A percentile compares a stretch with the other conserved stretches of the same genome.
phyloP scores from a whole-genome alignment of 64 coral and sea anemone species.

The Platygyra sinensis region DNA sequence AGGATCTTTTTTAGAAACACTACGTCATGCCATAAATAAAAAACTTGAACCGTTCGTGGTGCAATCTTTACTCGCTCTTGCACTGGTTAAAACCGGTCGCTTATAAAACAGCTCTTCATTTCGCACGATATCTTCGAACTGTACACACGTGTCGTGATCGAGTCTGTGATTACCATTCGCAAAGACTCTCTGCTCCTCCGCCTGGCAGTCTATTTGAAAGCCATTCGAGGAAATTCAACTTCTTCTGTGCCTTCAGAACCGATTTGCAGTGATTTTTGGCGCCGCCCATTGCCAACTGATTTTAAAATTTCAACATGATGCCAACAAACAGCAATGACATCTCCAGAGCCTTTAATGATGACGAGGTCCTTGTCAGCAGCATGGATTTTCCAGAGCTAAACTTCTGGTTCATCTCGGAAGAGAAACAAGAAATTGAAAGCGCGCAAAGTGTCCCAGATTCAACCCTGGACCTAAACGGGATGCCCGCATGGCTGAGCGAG shows the following conservation, averaged over 20 bases:
- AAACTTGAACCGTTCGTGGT: constrained; percentile 28
- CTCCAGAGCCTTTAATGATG: not conserved
- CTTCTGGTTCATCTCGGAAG: not conserved
- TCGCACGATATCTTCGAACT: not conserved
- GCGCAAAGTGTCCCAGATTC: not conserved
- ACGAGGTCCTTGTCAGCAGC: not conserved
- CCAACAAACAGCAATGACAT: not conserved
- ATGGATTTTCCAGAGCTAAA: not conserved
- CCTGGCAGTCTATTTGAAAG: not conserved
- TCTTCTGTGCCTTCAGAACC: not conserved
- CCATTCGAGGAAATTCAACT: not conserved
- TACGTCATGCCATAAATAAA: constrained; percentile 68
- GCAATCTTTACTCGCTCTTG: constrained; percentile 57
- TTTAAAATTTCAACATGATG: not conserved
- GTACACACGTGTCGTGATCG: not conserved
- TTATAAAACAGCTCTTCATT: not conserved
- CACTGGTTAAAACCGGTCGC: constrained; percentile 34
- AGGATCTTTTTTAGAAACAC: constrained; percentile 53
- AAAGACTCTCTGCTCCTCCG: not conserved
- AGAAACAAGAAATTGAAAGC: not conserved
- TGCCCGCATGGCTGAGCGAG: constrained; percentile 39
- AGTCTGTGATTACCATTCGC: not conserved
- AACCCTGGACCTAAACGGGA: constrained; percentile 19
- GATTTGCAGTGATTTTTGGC: not conserved
- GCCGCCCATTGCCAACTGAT: not conserved